Percentiles rank a stretch among this genome's conserved stretches.
These are phyloP conservation scores for Busseola fusca DNA, from an alignment of 2,888 invertebrate species.

Conservation along the genomic window DNA sequence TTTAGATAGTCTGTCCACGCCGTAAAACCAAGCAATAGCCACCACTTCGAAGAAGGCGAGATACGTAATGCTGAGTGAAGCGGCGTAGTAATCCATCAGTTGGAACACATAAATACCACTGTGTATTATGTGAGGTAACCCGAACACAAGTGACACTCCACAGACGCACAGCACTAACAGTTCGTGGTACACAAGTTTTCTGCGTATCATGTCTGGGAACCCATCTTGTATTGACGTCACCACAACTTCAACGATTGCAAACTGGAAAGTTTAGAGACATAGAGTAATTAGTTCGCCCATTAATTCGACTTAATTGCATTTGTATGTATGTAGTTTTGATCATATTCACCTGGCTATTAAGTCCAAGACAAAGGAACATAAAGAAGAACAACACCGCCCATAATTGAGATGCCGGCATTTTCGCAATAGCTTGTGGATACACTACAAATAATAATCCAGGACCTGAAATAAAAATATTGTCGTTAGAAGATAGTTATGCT, in stretches of 20 bases:
- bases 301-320: constrained; percentile 7
- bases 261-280: constrained; percentile 88
- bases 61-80: constrained; percentile 96
- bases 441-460: constrained; percentile 97
- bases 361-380: constrained; percentile 95
- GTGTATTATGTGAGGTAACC: constrained; percentile 96
- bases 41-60: constrained; percentile 98
- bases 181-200: constrained; percentile 95
- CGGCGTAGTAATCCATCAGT: constrained; percentile 97
- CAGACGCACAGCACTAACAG: constrained; percentile 95
- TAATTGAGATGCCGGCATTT: constrained; percentile 96
- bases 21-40: constrained; percentile 97
- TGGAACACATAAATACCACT: constrained; percentile 97
- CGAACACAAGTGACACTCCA: constrained; percentile 94
- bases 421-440: constrained; percentile 96
- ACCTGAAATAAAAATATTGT: constrained; percentile 84
- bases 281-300: constrained; percentile 24
- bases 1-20: constrained; percentile 93
- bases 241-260: constrained; percentile 98
- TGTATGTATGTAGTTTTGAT: constrained; percentile 8
- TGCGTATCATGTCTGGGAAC: constrained; percentile 95
- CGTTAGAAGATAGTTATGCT: not conserved
- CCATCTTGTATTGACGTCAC: constrained; percentile 98
- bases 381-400: constrained; percentile 97
- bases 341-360: constrained; percentile 94